Evolutionary conservation across 2,888 invertebrate genomes (phyloP), one percentile per base, ranked within the genome.

Genomic region (Nudaria mundana): DNA sequence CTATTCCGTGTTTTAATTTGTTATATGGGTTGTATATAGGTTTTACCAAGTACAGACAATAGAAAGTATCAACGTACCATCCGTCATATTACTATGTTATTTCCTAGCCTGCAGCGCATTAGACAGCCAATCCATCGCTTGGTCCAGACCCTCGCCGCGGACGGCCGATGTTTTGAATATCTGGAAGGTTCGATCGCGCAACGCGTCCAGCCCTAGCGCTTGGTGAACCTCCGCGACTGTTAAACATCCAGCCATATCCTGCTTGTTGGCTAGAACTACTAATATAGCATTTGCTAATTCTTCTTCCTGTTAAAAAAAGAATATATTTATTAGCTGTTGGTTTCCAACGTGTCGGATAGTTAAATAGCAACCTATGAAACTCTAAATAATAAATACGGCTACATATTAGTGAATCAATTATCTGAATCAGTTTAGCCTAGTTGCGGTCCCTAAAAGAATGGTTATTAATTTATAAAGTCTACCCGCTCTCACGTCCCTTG

Each of bases 131-230:
- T 99, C 98, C 99, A 99, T 99, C 46, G 99, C 98, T 85, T 97
- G 97, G 80, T 99, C 98, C 33, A 99, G 91, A 0, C 99, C 99
- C 83, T 98, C 98, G 15, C 99, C 99, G 81, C 98, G 97, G 56
- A 97, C 96, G 30, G 99, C 99, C 0, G 98, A 98, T 2, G 99
- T 98, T 90, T 99, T 99, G 86, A 99, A 99, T 73, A 99, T 99
- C 91, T 98, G 98, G 91, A 99, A 99, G 71, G 98, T 98, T 73
- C 99, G 92, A 87, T 97, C 98, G 82, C 98, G 97, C 38, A 99
- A 91, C 8, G 96, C 95, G 63, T 98, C 97, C 64, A 99, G 90
- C 8, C 99, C 99, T 30, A 99, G 89, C 1, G 98, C 97, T 82
- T 97, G 97, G 77, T 99, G 98, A 11, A 99, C 96, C 82, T 99